Percentiles rank a stretch among this genome's conserved stretches.
Conservation (phyloP, 2,888 invertebrate species). For the Melanostoma scalare region DNA sequence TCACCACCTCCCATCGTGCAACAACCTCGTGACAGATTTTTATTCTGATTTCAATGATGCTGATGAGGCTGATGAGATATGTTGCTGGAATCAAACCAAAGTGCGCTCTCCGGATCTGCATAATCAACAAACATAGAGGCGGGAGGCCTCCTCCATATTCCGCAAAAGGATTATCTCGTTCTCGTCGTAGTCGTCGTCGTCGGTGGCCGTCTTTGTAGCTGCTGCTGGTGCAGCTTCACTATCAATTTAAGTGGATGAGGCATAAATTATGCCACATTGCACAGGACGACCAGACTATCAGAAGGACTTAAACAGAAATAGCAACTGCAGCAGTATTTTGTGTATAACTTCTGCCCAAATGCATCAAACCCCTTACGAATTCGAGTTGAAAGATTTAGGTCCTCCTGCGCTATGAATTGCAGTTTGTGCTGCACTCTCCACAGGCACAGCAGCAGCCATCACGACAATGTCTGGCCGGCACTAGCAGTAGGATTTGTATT, state of each 20-base stretch:
- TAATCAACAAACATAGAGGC: slow-evolving; percentile 50
- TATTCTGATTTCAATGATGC: slow-evolving; percentile 38
- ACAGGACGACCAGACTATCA: slow-evolving; percentile 48
- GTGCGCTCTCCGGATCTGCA: slow-evolving; percentile 63
- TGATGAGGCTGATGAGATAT: slow-evolving; percentile 68
- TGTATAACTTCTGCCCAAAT: slow-evolving; percentile 19
- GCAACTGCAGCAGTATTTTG: slow-evolving; percentile 52
- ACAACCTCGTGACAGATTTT: slow-evolving; percentile 56
- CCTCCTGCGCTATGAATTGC: slow-evolving; percentile 37
- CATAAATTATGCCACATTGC: slow-evolving; percentile 71
- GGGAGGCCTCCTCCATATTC: slow-evolving; percentile 15
- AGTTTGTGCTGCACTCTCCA: slow-evolving; percentile 26
- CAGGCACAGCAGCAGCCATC: slow-evolving; percentile 30
- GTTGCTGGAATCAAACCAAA: slow-evolving; percentile 55
- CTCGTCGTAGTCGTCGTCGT: neutral
- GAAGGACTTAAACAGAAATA: slow-evolving; percentile 50
- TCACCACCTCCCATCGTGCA: slow-evolving; percentile 29
- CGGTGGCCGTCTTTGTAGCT: slow-evolving; percentile 35
- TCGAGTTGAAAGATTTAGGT: slow-evolving; percentile 69
- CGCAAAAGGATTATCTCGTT: slow-evolving; percentile 55
- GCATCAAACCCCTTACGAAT: slow-evolving; percentile 58
- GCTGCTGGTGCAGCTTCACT: slow-evolving; percentile 27
- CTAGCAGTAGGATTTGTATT: slow-evolving; percentile 13
- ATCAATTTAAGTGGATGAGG: slow-evolving; percentile 66
- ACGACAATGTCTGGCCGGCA: slow-evolving; percentile 49